Conservation (phyloP, 1,140 invertebrate genomes). For the Limonius californicus region DNA sequence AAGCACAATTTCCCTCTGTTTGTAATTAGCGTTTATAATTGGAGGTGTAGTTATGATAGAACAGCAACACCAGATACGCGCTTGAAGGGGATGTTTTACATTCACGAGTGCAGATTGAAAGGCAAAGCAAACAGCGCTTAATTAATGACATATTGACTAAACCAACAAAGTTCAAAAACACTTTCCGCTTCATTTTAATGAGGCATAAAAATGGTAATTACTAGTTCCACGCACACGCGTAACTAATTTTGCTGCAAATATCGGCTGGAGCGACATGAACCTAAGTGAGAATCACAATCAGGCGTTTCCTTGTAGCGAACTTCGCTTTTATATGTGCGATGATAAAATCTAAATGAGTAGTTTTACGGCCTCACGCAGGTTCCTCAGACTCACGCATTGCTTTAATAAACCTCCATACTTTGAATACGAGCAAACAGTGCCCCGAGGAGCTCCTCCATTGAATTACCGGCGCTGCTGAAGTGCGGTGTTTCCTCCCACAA, state of each 20-base stretch:
- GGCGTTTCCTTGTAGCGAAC: not conserved
- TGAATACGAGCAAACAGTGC: conserved; percentile 12
- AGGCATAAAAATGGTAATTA: conserved; percentile 1
- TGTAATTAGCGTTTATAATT: too few species aligned
- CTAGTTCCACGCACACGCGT: not conserved
- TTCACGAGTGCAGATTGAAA: too few species aligned
- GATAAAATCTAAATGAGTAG: conserved; percentile 15
- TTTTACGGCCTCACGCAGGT: conserved; percentile 10
- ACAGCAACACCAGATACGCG: too few species aligned
- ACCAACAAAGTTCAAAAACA: conserved; percentile 2
- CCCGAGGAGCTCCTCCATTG: not conserved
- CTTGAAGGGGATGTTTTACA: too few species aligned
- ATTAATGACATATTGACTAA: not conserved
- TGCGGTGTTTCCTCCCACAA: not conserved
- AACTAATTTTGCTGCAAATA: conserved; percentile 2
- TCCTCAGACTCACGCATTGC: conserved; percentile 11
- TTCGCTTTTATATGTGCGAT: conserved; percentile 5
- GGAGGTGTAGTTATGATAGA: too few species aligned
- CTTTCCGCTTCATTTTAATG: conserved; percentile 9
- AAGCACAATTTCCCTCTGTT: too few species aligned
- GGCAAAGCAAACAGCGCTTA: conserved; percentile 1
- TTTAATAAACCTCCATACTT: conserved; percentile 11
- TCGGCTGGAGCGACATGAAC: not conserved
- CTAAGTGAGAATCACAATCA: conserved; percentile 12
- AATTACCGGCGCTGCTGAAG: not conserved